Evolutionary conservation across 2,113 vertebrate species (phyloP).

Genomic region (Malurus elegans): DNA sequence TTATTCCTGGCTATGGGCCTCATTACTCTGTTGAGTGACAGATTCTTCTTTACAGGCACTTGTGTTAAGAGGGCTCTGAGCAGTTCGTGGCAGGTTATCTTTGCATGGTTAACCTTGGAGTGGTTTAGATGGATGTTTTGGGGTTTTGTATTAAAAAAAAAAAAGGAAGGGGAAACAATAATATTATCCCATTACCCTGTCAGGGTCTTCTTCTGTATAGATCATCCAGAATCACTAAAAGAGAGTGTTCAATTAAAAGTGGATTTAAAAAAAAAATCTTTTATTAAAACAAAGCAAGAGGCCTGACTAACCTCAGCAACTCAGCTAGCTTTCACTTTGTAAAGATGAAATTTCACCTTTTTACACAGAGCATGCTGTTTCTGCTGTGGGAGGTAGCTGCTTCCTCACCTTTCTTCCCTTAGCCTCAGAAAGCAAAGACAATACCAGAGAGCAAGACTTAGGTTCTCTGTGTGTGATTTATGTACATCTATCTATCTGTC

Average conservation of each 20-base stretch:
- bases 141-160: neutral
- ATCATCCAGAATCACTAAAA: neutral
- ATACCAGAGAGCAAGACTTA: neutral
- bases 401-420: neutral
- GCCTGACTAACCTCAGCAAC: neutral
- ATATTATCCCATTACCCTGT: neutral
- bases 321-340: neutral
- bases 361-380: neutral
- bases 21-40: neutral
- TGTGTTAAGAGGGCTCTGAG: neutral
- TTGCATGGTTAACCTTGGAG: neutral
- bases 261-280: neutral
- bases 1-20: neutral
- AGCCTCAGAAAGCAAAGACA: neutral
- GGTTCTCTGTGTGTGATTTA: fast-evolving
- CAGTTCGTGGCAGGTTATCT: neutral
- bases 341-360: neutral
- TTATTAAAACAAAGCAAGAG: neutral
- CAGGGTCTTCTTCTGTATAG: neutral
- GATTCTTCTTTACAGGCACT: neutral
- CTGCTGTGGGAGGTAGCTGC: neutral
- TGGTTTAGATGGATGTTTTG: neutral
- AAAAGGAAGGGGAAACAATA: neutral
- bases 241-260: neutral
- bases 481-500: fast-evolving